These are phyloP conservation scores for Orthonyx spaldingii DNA, from an alignment of 2,113 vertebrate genomes.

Conservation along the genomic window DNA sequence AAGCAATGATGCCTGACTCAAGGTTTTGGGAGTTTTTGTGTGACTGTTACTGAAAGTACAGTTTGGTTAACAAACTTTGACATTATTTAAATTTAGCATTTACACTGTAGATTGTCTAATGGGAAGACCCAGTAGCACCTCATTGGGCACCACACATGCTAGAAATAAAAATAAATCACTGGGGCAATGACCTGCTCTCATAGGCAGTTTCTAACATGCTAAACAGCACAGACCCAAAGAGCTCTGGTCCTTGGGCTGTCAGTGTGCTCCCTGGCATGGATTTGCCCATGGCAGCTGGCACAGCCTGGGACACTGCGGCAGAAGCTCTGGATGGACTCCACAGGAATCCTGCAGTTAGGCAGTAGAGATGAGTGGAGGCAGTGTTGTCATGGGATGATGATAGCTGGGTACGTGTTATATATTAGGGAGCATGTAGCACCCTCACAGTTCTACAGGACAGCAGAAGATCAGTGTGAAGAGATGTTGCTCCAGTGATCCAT, in stretches of 20 bases:
- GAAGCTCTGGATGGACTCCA: not conserved
- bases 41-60: not conserved
- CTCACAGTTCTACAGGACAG: not conserved
- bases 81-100: not conserved
- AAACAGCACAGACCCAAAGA: not conserved
- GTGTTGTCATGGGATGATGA: not conserved
- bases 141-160: not conserved
- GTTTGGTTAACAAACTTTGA: not conserved
- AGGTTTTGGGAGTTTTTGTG: not conserved
- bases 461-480: not conserved
- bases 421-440: accelerated
- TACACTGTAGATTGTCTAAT: not conserved
- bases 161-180: not conserved
- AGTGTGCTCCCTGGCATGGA: not conserved
- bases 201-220: not conserved
- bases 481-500: not conserved
- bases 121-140: not conserved
- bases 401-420: not conserved
- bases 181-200: not conserved
- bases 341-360: not conserved
- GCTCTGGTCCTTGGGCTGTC: not conserved
- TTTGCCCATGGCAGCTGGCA: not conserved
- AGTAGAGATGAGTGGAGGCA: not conserved
- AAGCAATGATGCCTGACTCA: not conserved
- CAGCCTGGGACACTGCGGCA: not conserved